Percentiles rank a stretch among this genome's conserved stretches.
These are phyloP conservation scores for Itoplectis maculator DNA, from an alignment of 2,888 invertebrate genomes.

Conservation along the genomic window DNA sequence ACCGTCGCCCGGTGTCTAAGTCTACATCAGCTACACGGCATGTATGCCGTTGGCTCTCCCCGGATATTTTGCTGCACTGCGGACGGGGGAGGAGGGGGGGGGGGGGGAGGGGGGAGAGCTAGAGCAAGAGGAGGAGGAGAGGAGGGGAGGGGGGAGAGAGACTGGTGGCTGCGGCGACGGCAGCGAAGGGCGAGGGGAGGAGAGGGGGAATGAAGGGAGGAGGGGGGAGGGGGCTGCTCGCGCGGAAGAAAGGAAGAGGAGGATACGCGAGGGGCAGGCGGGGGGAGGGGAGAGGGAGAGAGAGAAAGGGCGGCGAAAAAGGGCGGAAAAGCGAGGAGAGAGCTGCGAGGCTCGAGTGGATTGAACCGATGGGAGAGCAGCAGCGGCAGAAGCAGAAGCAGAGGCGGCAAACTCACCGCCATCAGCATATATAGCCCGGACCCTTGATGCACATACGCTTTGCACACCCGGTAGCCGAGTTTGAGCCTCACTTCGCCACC, in stretches of 20 bases:
- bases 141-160: slow-evolving; percentile 33
- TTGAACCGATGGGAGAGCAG: slow-evolving; percentile 39
- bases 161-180: slow-evolving; percentile 58
- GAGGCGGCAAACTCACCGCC: slow-evolving; percentile 55
- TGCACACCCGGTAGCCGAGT: background rate
- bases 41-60: slow-evolving; percentile 56
- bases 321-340: slow-evolving; percentile 63
- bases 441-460: slow-evolving; percentile 40
- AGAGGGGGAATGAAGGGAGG: slow-evolving; percentile 32
- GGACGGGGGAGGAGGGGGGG: slow-evolving; percentile 60
- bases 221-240: slow-evolving; percentile 24
- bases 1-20: slow-evolving; percentile 56
- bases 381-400: no score
- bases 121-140: slow-evolving; percentile 20
- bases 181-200: slow-evolving; percentile 17
- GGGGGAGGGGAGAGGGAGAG: slow-evolving; percentile 74
- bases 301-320: slow-evolving; percentile 69
- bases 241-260: slow-evolving; percentile 44
- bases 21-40: slow-evolving; percentile 18
- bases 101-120: slow-evolving; percentile 39
- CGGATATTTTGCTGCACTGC: slow-evolving; percentile 67
- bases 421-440: slow-evolving; percentile 34
- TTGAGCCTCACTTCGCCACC: background rate
- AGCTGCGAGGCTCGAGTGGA: slow-evolving; percentile 51
- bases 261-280: slow-evolving; percentile 15